A percentile compares a stretch with the other conserved stretches of the same genome.
Evolutionary conservation across 2,113 vertebrate genomes (phyloP).

Genomic region (Psilopsiagon aymara): DNA sequence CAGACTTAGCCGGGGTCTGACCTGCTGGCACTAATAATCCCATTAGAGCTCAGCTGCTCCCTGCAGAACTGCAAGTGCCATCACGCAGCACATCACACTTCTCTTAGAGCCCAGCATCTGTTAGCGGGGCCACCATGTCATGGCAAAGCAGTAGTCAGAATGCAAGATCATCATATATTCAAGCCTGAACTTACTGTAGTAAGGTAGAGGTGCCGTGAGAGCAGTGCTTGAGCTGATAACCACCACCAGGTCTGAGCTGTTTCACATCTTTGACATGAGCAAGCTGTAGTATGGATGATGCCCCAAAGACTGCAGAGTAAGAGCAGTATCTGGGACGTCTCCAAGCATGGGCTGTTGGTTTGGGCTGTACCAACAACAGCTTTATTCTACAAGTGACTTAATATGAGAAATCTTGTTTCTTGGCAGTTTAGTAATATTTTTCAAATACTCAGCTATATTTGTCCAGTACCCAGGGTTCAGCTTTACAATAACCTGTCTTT

Average conservation of each 20-base stretch:
- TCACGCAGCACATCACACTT: background rate
- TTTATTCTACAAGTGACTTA: background rate
- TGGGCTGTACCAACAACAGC: background rate
- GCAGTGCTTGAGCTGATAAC: background rate
- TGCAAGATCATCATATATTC: accelerated
- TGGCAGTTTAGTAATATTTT: background rate
- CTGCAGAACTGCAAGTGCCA: background rate
- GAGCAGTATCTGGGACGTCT: background rate
- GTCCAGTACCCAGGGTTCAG: background rate
- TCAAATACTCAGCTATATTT: background rate
- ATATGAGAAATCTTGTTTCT: background rate
- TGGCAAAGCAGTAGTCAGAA: background rate
- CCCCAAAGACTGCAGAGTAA: background rate
- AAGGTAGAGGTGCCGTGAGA: background rate
- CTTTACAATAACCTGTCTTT: background rate
- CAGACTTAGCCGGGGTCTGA: too few relatives aligned
- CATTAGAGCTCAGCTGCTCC: background rate
- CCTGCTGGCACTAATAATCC: too few relatives aligned
- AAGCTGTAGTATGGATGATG: too few relatives aligned
- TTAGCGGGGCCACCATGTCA: accelerated
- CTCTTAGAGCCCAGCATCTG: background rate
- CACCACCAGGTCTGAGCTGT: background rate
- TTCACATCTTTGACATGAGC: too few relatives aligned
- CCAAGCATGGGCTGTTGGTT: background rate
- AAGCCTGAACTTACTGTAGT: accelerated